phyloP scores from a whole-genome alignment of 2,797 vertebrate genomes.

The Melanotaenia trifasciata region DNA sequence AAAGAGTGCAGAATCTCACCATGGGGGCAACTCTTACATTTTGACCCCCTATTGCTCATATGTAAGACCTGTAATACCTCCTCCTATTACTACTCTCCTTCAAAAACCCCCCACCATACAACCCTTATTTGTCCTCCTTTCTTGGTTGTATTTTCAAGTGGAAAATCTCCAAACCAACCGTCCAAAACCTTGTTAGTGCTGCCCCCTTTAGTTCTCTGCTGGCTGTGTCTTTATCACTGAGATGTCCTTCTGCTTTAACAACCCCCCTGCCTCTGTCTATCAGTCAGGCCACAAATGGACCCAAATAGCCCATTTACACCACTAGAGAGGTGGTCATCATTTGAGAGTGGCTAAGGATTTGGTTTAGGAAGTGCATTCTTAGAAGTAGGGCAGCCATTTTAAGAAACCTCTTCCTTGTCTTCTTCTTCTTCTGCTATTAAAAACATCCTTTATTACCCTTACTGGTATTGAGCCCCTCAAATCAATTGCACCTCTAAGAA shows the following conservation, averaged over 20 bases:
- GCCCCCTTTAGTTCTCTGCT: conserved; percentile 65
- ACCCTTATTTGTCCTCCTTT: conserved; percentile 63
- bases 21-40: conserved; percentile 60
- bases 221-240: conserved; percentile 61
- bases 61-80: conserved; percentile 51
- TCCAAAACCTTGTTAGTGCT: conserved; percentile 70
- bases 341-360: conserved; percentile 32
- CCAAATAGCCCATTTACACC: conserved; percentile 59
- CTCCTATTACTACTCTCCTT: conserved; percentile 24
- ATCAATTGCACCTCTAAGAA: conserved; percentile 59
- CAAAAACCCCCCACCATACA: conserved; percentile 51
- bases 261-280: conserved; percentile 46
- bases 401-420: conserved; percentile 51
- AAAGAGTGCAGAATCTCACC: conserved; percentile 59
- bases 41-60: conserved; percentile 66
- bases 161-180: conserved; percentile 37
- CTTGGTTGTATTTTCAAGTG: conserved; percentile 51
- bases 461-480: conserved; percentile 35
- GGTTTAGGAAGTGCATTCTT: conserved; percentile 13
- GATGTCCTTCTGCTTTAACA: conserved; percentile 60
- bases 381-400: conserved; percentile 37
- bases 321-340: conserved; percentile 26
- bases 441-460: conserved; percentile 34
- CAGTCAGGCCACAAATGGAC: conserved; percentile 64
- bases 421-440: conserved; percentile 38